Percentiles rank a stretch among this genome's conserved stretches.
Evolutionary conservation across 2,888 invertebrate species (phyloP).

Genomic region (Dynastes hyllus): DNA sequence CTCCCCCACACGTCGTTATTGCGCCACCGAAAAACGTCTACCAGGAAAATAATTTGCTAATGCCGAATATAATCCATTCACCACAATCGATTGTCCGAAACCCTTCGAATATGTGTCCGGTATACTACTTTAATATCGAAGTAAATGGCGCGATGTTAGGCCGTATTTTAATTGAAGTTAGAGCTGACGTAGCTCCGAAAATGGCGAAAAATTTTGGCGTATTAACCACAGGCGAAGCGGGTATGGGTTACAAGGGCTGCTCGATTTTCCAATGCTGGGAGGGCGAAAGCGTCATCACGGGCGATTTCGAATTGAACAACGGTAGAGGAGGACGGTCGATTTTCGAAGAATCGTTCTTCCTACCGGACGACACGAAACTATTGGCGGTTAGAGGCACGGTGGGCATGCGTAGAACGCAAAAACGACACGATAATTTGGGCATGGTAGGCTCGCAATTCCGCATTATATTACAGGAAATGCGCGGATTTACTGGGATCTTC

Average conservation of each 20-base stretch:
- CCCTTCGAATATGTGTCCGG: slow-evolving; percentile 77
- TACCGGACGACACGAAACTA: slow-evolving; percentile 87
- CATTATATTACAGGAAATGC: slow-evolving; percentile 86
- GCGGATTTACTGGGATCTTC: slow-evolving; percentile 88
- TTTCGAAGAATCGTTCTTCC: slow-evolving; percentile 84
- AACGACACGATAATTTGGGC: slow-evolving; percentile 85
- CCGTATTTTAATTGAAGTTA: slow-evolving; percentile 84
- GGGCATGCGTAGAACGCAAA: slow-evolving; percentile 87
- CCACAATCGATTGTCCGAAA: slow-evolving; percentile 73
- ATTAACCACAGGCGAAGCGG: slow-evolving; percentile 81
- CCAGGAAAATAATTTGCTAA: slow-evolving; percentile 67
- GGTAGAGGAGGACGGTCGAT: slow-evolving; percentile 86
- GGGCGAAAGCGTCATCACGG: slow-evolving; percentile 86
- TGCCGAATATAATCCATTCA: slow-evolving; percentile 71
- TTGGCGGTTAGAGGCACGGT: slow-evolving; percentile 84
- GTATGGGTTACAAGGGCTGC: slow-evolving; percentile 86
- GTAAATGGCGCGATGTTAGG: slow-evolving; percentile 82
- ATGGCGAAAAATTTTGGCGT: slow-evolving; percentile 87
- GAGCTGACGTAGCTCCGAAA: slow-evolving; percentile 85
- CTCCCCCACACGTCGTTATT: slow-evolving; percentile 58
- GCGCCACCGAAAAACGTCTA: slow-evolving; percentile 67
- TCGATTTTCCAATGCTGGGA: slow-evolving; percentile 89
- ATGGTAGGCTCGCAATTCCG: slow-evolving; percentile 91
- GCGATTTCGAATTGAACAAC: slow-evolving; percentile 87
- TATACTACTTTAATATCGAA: slow-evolving; percentile 85